Conservation (phyloP, 2,888 invertebrate species). For the Phragmatobia fuliginosa region DNA sequence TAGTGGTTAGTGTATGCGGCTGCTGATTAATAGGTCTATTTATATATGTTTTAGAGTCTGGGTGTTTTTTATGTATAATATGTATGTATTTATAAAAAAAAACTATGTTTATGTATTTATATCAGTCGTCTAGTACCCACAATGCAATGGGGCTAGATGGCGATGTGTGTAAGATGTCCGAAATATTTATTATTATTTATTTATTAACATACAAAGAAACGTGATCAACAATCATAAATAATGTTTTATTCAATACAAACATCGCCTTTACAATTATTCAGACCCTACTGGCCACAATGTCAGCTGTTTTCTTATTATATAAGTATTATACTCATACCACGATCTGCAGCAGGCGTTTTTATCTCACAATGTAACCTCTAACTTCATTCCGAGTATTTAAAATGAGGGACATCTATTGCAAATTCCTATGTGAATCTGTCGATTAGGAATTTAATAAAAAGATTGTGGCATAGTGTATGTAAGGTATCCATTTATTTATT, state of each 20-base stretch:
- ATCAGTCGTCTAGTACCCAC: no score
- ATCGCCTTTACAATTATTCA: slow-evolving; percentile 20
- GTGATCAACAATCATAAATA: neutral
- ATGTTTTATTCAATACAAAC: neutral
- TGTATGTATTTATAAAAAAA: no score
- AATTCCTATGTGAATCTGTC: slow-evolving; percentile 18
- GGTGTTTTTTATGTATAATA: no score
- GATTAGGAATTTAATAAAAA: neutral
- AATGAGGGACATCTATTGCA: slow-evolving; percentile 9
- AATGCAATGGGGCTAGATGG: no score
- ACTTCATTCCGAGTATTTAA: slow-evolving; percentile 19
- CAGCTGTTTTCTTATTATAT: slow-evolving; percentile 25
- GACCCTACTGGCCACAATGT: slow-evolving; percentile 17
- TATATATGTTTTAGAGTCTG: no score
- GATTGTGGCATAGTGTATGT: neutral
- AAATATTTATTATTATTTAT: no score
- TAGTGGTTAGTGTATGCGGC: no score
- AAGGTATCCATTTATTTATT: neutral
- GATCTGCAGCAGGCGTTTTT: slow-evolving; percentile 15
- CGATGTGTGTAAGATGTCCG: no score
- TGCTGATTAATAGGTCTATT: no score
- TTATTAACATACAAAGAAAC: neutral
- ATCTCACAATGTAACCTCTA: slow-evolving; percentile 10
- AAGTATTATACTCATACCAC: slow-evolving; percentile 20
- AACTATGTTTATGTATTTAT: no score